These are phyloP conservation scores for Anguilla marmorata DNA, from an alignment of 2,797 vertebrate species.

Conservation along the genomic window DNA sequence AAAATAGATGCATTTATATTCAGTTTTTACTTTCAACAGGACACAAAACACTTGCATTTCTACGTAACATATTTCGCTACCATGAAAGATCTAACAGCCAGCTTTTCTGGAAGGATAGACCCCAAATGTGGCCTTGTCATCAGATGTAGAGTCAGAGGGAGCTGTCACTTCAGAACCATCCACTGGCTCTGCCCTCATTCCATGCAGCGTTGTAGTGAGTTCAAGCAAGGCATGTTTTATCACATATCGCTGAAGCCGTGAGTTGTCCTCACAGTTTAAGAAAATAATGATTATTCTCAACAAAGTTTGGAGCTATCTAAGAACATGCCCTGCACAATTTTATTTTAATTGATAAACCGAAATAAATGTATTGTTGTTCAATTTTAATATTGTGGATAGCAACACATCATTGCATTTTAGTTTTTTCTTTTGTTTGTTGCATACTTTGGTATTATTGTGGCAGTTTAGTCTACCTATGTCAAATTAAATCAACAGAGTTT, in stretches of 20 bases:
- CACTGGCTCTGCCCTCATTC: slow-evolving; percentile 18
- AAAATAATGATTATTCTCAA: neutral
- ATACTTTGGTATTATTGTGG: neutral
- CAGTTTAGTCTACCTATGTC: neutral
- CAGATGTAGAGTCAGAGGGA: slow-evolving; percentile 48
- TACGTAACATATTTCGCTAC: neutral
- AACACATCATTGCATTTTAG: neutral
- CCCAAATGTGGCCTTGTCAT: slow-evolving; percentile 32
- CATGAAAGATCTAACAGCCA: neutral
- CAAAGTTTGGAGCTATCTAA: neutral
- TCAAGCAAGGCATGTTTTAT: neutral
- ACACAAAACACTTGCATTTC: neutral
- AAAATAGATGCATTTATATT: neutral
- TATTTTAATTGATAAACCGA: neutral
- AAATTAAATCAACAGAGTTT: neutral
- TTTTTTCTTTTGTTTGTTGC: neutral
- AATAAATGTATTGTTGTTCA: neutral
- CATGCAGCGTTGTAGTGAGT: neutral
- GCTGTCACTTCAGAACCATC: slow-evolving; percentile 51
- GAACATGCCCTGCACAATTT: neutral
- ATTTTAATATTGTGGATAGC: neutral
- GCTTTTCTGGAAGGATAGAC: neutral
- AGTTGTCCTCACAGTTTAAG: neutral
- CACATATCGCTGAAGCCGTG: neutral
- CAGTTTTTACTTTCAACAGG: neutral